These are phyloP conservation scores for Drosophila rellima DNA, from an alignment of 2,888 invertebrate species.

Conservation along the genomic window DNA sequence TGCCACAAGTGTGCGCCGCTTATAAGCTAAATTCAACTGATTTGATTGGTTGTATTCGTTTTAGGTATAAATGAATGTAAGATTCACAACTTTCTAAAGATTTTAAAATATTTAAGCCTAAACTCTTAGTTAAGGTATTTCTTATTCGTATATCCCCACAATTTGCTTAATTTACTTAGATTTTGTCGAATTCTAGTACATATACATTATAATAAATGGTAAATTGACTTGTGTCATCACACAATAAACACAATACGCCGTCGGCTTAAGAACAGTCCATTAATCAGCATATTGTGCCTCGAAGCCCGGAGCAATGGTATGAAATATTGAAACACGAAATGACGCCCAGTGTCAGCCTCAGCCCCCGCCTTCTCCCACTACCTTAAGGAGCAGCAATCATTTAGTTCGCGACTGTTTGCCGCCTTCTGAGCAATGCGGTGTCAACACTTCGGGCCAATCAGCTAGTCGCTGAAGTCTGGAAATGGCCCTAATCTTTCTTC, in stretches of 20 bases:
- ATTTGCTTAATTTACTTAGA: background rate
- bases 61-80: too few species aligned
- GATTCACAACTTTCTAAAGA: too few species aligned
- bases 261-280: conserved; percentile 53
- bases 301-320: conserved; percentile 26
- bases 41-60: conserved; percentile 7
- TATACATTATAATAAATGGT: conserved; percentile 51
- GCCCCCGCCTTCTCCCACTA: conserved; percentile 4
- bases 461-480: conserved; percentile 3
- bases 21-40: conserved; percentile 32
- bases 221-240: conserved; percentile 56
- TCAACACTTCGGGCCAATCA: conserved; percentile 67
- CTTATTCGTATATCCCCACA: background rate
- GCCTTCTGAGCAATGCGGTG: conserved; percentile 37
- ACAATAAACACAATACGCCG: conserved; percentile 57
- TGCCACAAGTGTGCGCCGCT: conserved; percentile 11
- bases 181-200: conserved; percentile 16
- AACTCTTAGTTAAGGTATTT: conserved; percentile 8
- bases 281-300: conserved; percentile 58
- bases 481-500: background rate
- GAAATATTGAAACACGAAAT: conserved; percentile 55
- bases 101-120: too few species aligned
- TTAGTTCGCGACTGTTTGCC: conserved; percentile 12
- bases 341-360: conserved; percentile 31
- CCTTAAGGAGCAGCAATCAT: conserved; percentile 23